phyloP scores from a whole-genome alignment of 2,888 invertebrate species.

The Steinernema hermaphroditum region DNA sequence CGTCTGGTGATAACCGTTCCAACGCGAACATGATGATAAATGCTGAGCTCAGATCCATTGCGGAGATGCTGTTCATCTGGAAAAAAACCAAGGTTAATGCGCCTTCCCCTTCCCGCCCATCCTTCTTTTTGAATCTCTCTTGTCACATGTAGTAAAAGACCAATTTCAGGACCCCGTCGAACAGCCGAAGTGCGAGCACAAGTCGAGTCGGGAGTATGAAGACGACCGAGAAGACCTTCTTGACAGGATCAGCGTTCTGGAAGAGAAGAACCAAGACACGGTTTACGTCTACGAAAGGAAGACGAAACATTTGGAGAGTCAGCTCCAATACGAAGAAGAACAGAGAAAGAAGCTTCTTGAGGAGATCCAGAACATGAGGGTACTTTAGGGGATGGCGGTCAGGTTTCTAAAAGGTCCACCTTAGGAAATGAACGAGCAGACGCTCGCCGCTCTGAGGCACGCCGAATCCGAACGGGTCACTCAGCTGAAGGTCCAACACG shows the following conservation, averaged over 20 bases:
- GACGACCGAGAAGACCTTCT: neutral
- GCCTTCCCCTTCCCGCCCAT: neutral
- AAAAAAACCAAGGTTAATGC: neutral
- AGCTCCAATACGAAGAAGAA: conserved; percentile 53
- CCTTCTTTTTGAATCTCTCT: neutral
- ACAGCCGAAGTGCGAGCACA: neutral
- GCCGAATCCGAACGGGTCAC: conserved; percentile 56
- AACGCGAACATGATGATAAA: conserved; percentile 1
- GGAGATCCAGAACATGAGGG: conserved; percentile 49
- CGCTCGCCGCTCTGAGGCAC: conserved; percentile 47
- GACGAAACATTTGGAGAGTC: conserved; percentile 46
- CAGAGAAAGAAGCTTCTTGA: conserved; percentile 54
- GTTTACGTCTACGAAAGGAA: conserved; percentile 35
- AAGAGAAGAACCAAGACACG: conserved; percentile 33
- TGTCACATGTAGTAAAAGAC: neutral
- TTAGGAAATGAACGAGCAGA: conserved; percentile 49
- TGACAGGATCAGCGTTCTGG: conserved; percentile 29
- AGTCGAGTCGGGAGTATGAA: neutral
- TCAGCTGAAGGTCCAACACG: conserved; percentile 51
- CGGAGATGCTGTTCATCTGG: conserved; percentile 7
- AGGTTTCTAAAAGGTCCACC: neutral
- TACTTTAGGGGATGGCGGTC: neutral
- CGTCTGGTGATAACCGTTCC: neutral
- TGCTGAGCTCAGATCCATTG: neutral
- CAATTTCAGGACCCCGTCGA: conserved; percentile 14